Base-by-base conservation (phyloP, 1,140 invertebrate species). In the Drosophila tani region DNA sequence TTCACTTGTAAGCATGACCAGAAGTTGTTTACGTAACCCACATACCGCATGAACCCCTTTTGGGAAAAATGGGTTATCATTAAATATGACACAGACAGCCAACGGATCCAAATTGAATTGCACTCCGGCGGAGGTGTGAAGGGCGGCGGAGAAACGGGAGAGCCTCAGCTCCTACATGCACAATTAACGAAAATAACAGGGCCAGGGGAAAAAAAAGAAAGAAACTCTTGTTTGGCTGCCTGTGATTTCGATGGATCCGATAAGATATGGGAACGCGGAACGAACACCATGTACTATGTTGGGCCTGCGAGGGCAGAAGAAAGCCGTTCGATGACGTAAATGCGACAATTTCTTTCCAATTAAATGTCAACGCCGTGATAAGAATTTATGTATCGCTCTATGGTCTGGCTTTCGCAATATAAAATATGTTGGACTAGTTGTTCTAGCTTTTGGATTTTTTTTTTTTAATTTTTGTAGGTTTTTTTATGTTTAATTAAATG, bases 1-100 rank as follows among this genome's bases (percentile, higher is more conserved):
- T 57, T 59, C 73, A 85, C 77, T 84, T 84, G 81, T 85, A 74
- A 77, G 69, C 77, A 84, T 57, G 68, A 71, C 51, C 63, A 78
- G 64, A 43, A 67, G 64, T 84, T 84, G 82, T 84, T 81, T 85
- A 81, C 63, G 51, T 85, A 85, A 84, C 82, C 81, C 60, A 83
- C 56, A 79, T 83, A 53, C 53, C 60, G 55, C 21, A 40, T 58
- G 32, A 40, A 67, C 75, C 71, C 57, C 82, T 56, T 75, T 82
- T 55, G 41, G 43, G 49, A 57, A 65, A 85, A 81, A 85, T 85
- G 82, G 82, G 82, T 84, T 84, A 84, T 84, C 82, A 84, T 78
- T 65, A 71, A 67, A 76, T 67, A 79, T 76, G 64, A 81, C 78
- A 68, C 78, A 80, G 50, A 27, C 69, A 17, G 66, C 35, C 15